Percentiles rank a stretch among this genome's conserved stretches.
phyloP scores from a whole-genome alignment of 2,888 invertebrate genomes.

The Epiblema foenella region DNA sequence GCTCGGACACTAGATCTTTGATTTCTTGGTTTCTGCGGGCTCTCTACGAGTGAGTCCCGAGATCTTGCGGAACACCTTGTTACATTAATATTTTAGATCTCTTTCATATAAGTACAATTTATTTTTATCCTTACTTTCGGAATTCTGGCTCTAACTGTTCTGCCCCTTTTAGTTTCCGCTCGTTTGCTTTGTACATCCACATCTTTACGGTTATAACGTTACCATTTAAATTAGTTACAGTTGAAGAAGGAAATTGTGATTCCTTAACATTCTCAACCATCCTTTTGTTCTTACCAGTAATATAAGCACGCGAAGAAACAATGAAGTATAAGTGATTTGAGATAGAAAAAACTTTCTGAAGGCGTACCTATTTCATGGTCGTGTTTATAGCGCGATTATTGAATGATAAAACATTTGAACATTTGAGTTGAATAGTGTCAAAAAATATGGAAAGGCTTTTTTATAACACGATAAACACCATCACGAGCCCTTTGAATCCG shows the following conservation, averaged over 20 bases:
- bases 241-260: not conserved
- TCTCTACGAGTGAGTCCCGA: no score
- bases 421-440: not conserved
- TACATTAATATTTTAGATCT: no score
- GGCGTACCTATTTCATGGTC: not conserved
- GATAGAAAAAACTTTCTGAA: not conserved
- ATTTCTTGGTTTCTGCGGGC: no score
- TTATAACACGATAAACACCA: not conserved
- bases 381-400: not conserved
- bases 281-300: not conserved
- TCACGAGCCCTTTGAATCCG: constrained; percentile 44
- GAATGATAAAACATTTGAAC: not conserved
- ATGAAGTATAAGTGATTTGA: not conserved
- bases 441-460: not conserved
- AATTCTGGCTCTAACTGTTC: not conserved
- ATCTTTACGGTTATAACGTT: no score
- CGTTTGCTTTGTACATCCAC: not conserved
- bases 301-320: no score
- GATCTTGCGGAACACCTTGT: no score
- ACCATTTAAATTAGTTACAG: not conserved
- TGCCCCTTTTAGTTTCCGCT: not conserved
- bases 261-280: not conserved
- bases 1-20: no score
- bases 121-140: no score
- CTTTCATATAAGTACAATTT: no score